Evolutionary conservation across 2,797 vertebrate species (phyloP), one percentile per base, ranked within the genome.

Genomic region (Zenarchopterus dispar): DNA sequence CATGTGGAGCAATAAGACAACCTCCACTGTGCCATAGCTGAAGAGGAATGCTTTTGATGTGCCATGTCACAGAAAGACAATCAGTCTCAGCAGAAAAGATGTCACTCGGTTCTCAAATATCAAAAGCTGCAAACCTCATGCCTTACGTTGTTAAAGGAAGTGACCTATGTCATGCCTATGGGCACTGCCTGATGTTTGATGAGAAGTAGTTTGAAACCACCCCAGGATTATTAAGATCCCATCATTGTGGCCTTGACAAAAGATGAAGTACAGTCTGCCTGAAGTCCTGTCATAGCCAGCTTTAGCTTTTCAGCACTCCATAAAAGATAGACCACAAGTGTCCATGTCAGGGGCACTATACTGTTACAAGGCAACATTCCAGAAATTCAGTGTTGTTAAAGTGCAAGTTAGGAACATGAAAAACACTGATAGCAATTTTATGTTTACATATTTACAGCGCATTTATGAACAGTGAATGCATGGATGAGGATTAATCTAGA

Each of bases 1-100:
- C 81, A 86, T 68, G 71, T 33, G 11, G 73, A 64, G 76, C 42
- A 66, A 67, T 60, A 61, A 75, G 73, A 84, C 78, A 70, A 75
- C 56, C 28, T 18, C 46, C 48, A 21, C 57, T 50, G 75, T 24
- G 70, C 62, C 31, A 8, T 17, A 19, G 69, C 61, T 56, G 51
- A 57, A 31, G 65, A 60, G 77, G 80, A 78, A 85, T 76, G 78
- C 79, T 57, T 89, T 90, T 88, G 77, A 91, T 81, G 85, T 73
- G 57, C 42, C 44, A 42, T 11, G 62, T 69, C 77, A 67, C 62
- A 45, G 5, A 8, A 59, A 77, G 70, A 78, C 73, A 78, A 69
- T 84, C 78, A 70, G 62, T 62, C 75, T 62, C 18, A 2, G 46
- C 49, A 68, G 62, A 78, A 81, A 82, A 76, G 77, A 65, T 64